Evolutionary conservation across 2,888 invertebrate genomes (phyloP).

Genomic region (Xestia rhomboidea): DNA sequence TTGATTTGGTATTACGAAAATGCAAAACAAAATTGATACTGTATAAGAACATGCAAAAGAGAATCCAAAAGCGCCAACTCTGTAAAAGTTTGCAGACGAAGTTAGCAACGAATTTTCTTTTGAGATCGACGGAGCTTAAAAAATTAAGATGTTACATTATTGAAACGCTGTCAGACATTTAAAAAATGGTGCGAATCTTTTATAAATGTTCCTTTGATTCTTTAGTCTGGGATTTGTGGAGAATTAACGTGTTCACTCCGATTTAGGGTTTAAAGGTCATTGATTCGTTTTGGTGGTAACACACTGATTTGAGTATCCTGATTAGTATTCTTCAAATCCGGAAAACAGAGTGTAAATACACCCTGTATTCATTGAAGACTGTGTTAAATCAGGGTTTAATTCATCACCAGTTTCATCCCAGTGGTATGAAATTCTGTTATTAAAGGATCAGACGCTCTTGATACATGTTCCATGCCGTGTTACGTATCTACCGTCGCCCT

Average conservation of each 20-base stretch:
- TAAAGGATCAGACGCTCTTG: slow-evolving; percentile 49
- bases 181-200: slow-evolving; percentile 32
- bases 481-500: slow-evolving; percentile 53
- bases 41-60: slow-evolving; percentile 20
- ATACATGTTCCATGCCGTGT: slow-evolving; percentile 58
- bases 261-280: slow-evolving; percentile 49
- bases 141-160: slow-evolving; percentile 52
- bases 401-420: slow-evolving; percentile 1
- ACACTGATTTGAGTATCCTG: slow-evolving; percentile 13
- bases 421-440: slow-evolving; percentile 23
- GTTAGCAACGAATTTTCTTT: slow-evolving; percentile 46
- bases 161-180: slow-evolving; percentile 53
- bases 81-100: slow-evolving; percentile 44
- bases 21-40: slow-evolving; percentile 19
- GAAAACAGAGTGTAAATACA: not conserved
- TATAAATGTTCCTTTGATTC: slow-evolving; percentile 40
- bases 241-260: slow-evolving; percentile 22
- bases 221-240: slow-evolving; percentile 30
- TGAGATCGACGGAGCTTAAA: slow-evolving; percentile 42
- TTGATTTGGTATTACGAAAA: slow-evolving; percentile 19
- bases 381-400: not conserved
- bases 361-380: slow-evolving; percentile 5
- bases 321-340: not conserved
- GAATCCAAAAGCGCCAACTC: slow-evolving; percentile 25
- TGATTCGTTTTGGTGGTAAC: slow-evolving; percentile 31